These are phyloP conservation scores for Beroe ovata DNA, from an alignment of 37 sponge, comb jelly and placozoan species.

Conservation along the genomic window DNA sequence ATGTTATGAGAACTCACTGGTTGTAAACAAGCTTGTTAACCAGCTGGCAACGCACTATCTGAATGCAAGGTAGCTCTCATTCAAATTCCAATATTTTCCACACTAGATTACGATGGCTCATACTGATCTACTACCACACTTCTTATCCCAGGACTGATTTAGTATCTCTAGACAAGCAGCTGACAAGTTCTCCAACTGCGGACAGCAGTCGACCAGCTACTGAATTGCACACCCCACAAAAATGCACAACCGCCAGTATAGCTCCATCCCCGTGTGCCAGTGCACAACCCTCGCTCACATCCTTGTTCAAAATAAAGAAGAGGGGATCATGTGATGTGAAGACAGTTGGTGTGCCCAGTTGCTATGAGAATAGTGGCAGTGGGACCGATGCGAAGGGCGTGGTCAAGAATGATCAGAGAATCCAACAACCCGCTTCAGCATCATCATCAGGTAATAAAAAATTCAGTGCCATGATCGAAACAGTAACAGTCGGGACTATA, in stretches of 20 bases:
- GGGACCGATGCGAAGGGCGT: background rate
- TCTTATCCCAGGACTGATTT: no score
- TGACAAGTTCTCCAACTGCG: no score
- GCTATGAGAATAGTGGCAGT: constrained; percentile 12
- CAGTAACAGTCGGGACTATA: no score
- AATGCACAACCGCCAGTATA: no score
- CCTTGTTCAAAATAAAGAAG: constrained; percentile 19
- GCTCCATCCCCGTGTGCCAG: no score
- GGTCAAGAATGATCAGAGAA: background rate
- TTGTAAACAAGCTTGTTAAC: constrained; percentile 8
- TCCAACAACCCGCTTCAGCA: background rate
- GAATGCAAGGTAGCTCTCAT: background rate
- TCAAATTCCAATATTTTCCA: no score
- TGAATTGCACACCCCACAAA: no score
- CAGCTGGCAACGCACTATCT: background rate
- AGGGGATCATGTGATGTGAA: background rate
- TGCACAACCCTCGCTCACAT: background rate
- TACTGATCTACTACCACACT: no score
- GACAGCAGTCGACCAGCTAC: no score
- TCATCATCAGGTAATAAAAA: background rate
- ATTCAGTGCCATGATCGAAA: no score
- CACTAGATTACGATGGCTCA: no score
- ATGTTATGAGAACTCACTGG: background rate
- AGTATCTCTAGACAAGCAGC: constrained; percentile 25
- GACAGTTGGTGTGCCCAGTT: background rate